Evolutionary conservation across 2,797 vertebrate genomes (phyloP), one percentile per base, ranked within the genome.

Genomic region (Sebastes kiyomatsui): DNA sequence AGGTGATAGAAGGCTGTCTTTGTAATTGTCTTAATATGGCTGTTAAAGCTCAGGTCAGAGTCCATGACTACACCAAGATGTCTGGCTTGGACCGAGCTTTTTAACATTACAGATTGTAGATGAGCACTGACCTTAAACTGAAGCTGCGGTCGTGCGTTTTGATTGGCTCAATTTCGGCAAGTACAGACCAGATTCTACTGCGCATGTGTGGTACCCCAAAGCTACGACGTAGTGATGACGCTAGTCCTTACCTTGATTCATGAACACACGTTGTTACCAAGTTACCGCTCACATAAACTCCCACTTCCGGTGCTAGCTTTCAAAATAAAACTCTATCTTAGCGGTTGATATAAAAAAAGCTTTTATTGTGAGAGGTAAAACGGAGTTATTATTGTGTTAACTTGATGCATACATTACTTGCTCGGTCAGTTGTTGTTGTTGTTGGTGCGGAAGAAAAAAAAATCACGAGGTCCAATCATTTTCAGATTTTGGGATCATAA

Each of bases 201-300:
- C 12, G 35, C 35, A 38, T 38, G 35, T 38, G 35, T 38, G 12
- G 12, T 38, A 38, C 35, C 11, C 33, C 2, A 0, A 13, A 2
- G 1, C 4, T 38, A 38, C 2, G 2, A 38, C 12, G 0, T 2
- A 0, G 1, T 5, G 1, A 38, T 38, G 35, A 38, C 35, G 35
- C 35, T 38, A 0, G 4, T 13, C 4, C 35, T 38, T 38, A 0
- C 35, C 35, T 38, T 38, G 35, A 12, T 38, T 38, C 12, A 4
- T 2, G 2, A n/a, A 75, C n/a, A 30, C 0, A 2, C 46, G 7
- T n/a, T 0, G 12, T 13, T 5, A 38, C 35, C 6, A 25, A 12
- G 5, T 1, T 60, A 6, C 3, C 20, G 1, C 4, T 13, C 1
- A 23, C 6, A 0, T 0, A 3, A 14, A 8, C 1, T 0, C 0